Percentiles rank a stretch among this genome's conserved stretches.
These are phyloP conservation scores for Myotis daubentonii DNA, from an alignment of 2,797 vertebrate species.

Conservation along the genomic window DNA sequence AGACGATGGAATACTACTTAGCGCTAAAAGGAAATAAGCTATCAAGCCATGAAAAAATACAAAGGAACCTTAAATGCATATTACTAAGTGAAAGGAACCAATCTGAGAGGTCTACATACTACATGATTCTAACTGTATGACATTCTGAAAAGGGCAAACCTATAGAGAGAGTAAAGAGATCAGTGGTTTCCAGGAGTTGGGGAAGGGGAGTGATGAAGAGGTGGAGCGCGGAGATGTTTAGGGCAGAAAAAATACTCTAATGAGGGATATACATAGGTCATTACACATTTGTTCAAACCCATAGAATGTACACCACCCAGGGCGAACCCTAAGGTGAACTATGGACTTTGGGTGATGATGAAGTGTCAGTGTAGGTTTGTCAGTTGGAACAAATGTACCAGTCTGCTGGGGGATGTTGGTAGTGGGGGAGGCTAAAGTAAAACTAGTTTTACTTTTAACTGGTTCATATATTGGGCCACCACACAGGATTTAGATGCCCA, in stretches of 20 bases:
- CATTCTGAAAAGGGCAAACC: background rate
- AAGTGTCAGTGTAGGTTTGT: background rate
- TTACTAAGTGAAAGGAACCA: background rate
- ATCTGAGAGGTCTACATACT: background rate
- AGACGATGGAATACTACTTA: background rate
- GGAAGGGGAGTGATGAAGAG: background rate
- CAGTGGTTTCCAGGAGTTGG: background rate
- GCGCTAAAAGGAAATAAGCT: background rate
- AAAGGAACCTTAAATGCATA: background rate
- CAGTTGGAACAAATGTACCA: background rate
- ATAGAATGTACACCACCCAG: background rate
- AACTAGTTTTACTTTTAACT: no score
- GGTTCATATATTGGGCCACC: no score
- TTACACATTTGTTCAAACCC: background rate
- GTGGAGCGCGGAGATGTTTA: background rate
- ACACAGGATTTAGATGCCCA: no score
- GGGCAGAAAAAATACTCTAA: background rate
- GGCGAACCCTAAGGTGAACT: background rate
- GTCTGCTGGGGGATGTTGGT: background rate
- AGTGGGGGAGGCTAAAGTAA: background rate
- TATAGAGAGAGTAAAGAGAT: background rate
- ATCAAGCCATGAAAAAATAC: background rate
- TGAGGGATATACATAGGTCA: background rate
- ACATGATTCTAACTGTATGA: background rate
- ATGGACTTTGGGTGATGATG: background rate